Base-by-base conservation (phyloP, 2,888 invertebrate genomes). In the Strigamia maritima region DNA sequence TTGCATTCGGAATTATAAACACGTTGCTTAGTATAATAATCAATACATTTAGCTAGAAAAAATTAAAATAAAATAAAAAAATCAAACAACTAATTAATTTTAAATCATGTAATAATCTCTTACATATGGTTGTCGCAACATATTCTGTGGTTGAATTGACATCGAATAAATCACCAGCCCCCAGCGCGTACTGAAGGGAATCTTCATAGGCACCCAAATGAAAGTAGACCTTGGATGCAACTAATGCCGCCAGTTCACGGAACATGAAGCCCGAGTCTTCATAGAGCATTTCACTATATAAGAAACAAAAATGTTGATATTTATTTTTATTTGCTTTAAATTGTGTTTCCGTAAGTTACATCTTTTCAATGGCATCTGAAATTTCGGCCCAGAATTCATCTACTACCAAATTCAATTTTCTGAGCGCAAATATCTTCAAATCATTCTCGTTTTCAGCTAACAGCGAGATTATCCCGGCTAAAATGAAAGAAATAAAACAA, bases 361-460 rank as follows among this genome's bases (percentile, higher is more conserved):
- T 97, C 88, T 97, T 98, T 84, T 94, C 94, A 83, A 98, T 95
- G 16, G 97, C 94, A 87, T 98, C 98, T 0, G 97, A 97, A 83
- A 98, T 98, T 88, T 98, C 98, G 10, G 98, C 95, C 98, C 98
- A 98, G 88, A 98, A 98, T 86, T 96, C 94, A 86, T 98, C 96
- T 0, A 98, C 97, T 84, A 98, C 94, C 84, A 91, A 90, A 87
- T 98, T 94, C 83, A 98, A 89, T 85, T 97, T 96, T 84, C 93
- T 93, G 83, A 98, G 87, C 19, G 98, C 97, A 86, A 97, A 98
- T 31, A 94, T 92, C 88, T 97, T 96, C 80, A 98, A 89, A 87
- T 97, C 96, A 16, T 94, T 91, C 89, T 94, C 93, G 78, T 94
- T 93, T 87, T 98, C 98, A 86, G 98, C 97, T 83, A 98, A 89